Evolutionary conservation across 1,140 invertebrate genomes (phyloP), one percentile per base, ranked within the genome.

Genomic region (Dryas iulia): DNA sequence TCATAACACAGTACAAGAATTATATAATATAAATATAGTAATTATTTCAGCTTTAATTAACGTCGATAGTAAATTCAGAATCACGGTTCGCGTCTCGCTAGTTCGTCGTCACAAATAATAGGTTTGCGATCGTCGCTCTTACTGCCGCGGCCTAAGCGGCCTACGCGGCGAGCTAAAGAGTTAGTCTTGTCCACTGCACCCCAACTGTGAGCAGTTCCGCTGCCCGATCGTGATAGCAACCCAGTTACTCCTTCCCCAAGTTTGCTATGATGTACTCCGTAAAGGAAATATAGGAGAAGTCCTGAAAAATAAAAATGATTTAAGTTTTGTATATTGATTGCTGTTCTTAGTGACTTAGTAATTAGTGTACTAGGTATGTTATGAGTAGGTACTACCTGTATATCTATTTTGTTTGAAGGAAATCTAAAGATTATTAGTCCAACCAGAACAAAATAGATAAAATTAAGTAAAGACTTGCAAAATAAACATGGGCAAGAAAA

Each of bases 201-300:
- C 89, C 89, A 91, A 14, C 69, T 81, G 59, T 80, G 71, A 11
- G 84, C 82, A 10, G 79, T 81, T 0, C 82, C 85, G 59, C 87
- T 90, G 7, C 71, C 82, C 2, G 87, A 89, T 0, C 84, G 80
- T 5, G 87, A 87, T 2, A 90, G 65, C 3, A 90, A 67, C 2
- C 89, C 87, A 0, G 86, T 79, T 0, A 85, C 92, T 56, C 93
- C 92, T 47, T 95, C 93, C 33, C 96, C 96, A 79, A 98, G 95
- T 82, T 96, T 96, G 84, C 97, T 98, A 79, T 98, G 95, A 72
- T 97, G 95, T 23, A 98, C 96, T 0, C 97, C 97, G 80, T 98
- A 98, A 0, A 95, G 88, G 84, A 98, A 98, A 82, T 98, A 98
- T 11, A 98, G 94, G 12, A 98, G 86, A 58, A 97, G 93, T 68